phyloP scores from a whole-genome alignment of 2,888 invertebrate genomes.

The Willowsia nigromaculata region DNA sequence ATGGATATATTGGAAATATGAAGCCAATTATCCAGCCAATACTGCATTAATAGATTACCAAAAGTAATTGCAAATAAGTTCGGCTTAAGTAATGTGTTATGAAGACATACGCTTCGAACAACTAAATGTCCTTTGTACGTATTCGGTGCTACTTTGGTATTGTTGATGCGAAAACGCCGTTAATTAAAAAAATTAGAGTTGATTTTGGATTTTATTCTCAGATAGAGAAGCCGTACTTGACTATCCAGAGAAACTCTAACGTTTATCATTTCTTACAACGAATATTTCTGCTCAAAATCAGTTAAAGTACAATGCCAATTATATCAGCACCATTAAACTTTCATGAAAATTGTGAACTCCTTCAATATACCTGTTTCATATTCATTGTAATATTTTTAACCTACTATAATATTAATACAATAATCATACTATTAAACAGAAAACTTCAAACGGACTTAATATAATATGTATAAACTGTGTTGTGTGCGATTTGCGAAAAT shows the following conservation, averaged over 20 bases:
- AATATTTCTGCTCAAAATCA: no score
- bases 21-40: no score
- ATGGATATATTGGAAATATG: no score
- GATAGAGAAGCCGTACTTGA: not conserved
- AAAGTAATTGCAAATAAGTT: no score
- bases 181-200: not conserved
- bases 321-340: not conserved
- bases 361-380: not conserved
- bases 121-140: no score
- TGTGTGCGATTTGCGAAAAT: conserved; percentile 25
- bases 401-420: not conserved
- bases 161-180: no score
- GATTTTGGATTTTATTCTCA: not conserved
- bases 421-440: not conserved
- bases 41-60: no score
- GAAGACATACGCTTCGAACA: no score
- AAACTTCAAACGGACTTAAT: not conserved
- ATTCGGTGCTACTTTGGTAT: no score
- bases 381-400: conserved; percentile 21
- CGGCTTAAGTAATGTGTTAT: no score
- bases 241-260: no score
- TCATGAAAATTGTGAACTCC: not conserved
- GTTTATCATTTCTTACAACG: no score
- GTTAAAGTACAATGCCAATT: not conserved
- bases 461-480: not conserved